Percentiles rank a stretch among this genome's conserved stretches.
Evolutionary conservation across 2,113 vertebrate genomes (phyloP).

Genomic region (Terrapene triunguis): DNA sequence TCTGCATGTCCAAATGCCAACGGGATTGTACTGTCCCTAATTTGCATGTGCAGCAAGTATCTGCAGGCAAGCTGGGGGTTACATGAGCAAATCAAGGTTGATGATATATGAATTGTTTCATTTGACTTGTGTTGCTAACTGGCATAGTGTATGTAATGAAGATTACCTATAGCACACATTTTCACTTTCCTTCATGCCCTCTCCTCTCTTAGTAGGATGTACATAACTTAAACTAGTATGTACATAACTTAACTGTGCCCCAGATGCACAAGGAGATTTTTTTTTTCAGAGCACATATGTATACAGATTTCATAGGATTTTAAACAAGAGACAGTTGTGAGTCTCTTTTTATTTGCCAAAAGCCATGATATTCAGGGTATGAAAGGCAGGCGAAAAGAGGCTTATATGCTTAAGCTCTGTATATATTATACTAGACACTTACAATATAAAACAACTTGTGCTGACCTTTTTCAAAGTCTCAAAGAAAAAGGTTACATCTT

Average conservation of each 20-base stretch:
- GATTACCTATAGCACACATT: neutral
- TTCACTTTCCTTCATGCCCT: neutral
- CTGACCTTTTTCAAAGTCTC: neutral
- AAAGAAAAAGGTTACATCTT: neutral
- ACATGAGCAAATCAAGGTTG: neutral
- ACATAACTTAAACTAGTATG: neutral
- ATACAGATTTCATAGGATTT: neutral
- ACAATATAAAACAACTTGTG: neutral
- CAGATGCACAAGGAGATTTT: neutral
- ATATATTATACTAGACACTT: neutral
- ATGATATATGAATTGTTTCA: neutral
- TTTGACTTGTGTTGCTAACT: neutral
- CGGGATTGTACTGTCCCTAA: neutral
- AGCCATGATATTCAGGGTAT: neutral
- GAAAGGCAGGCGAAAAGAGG: neutral
- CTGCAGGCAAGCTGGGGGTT: neutral
- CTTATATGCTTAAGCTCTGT: neutral
- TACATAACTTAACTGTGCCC: neutral
- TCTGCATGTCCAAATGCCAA: neutral
- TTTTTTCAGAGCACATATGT: neutral
- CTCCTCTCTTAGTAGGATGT: neutral
- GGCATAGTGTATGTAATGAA: neutral
- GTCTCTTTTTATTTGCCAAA: neutral
- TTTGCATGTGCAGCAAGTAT: accelerated
- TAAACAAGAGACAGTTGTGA: neutral